Conservation (phyloP, 2,113 vertebrate species). For the Aphelocoma coerulescens region DNA sequence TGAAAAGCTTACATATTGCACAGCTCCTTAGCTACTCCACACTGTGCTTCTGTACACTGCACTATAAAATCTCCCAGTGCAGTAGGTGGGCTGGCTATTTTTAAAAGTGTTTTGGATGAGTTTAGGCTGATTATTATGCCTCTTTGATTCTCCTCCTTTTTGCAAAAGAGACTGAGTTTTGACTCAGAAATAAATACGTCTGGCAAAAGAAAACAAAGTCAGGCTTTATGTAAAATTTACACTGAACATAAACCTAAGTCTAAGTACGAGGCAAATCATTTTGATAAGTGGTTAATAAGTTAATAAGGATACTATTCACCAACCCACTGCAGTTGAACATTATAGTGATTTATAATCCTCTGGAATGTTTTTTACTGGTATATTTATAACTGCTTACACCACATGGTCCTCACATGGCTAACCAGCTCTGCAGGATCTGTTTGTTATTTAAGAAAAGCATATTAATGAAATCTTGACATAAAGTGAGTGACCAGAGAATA, state of each 20-base stretch:
- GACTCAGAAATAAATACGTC: constrained; percentile 25
- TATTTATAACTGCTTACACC: constrained; percentile 55
- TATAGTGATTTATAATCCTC: constrained; percentile 44
- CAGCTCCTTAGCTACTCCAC: constrained; percentile 18
- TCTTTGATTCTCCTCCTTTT: constrained; percentile 36
- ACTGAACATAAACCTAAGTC: neutral
- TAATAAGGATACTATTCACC: constrained; percentile 40
- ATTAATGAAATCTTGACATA: constrained; percentile 15
- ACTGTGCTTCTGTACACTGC: constrained; percentile 19
- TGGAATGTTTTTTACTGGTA: constrained; percentile 41
- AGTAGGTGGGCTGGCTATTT: constrained; percentile 67
- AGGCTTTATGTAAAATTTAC: constrained; percentile 24
- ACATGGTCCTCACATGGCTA: constrained; percentile 47
- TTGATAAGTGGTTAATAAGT: constrained; percentile 44
- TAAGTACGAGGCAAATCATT: neutral
- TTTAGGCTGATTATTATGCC: constrained; percentile 73
- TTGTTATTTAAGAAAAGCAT: constrained; percentile 41
- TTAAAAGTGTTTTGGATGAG: constrained; percentile 67
- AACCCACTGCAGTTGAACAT: neutral
- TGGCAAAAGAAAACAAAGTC: constrained; percentile 32
- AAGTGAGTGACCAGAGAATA: constrained; percentile 17
- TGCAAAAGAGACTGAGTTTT: constrained; percentile 47
- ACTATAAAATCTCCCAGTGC: constrained; percentile 50
- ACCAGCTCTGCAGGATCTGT: constrained; percentile 35
- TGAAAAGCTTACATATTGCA: constrained; percentile 11